phyloP scores from a whole-genome alignment of 2,888 invertebrate species.

The Frankliniella fusca region DNA sequence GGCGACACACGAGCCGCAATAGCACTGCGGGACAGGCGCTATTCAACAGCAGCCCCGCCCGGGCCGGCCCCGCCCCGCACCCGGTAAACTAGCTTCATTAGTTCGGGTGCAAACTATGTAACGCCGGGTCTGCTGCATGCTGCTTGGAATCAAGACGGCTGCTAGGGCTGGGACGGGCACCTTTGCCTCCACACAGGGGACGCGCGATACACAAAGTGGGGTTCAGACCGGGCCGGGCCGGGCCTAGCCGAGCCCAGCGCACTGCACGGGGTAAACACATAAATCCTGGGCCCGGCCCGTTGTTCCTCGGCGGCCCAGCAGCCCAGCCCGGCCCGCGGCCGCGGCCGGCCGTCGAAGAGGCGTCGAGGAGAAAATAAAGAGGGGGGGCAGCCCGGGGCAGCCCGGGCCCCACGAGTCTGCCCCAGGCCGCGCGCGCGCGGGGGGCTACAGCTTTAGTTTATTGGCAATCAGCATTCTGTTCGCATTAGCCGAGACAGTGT shows the following conservation, averaged over 20 bases:
- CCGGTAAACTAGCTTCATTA: no score
- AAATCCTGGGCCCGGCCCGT: neutral
- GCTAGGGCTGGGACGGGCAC: no score
- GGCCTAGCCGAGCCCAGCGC: neutral
- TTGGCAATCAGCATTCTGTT: conserved; percentile 24
- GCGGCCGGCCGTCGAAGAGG: no score
- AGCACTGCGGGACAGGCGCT: no score
- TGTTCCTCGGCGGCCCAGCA: neutral
- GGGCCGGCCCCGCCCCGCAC: no score
- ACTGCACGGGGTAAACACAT: neutral
- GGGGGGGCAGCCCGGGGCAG: neutral
- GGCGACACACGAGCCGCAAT: no score
- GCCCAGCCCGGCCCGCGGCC: neutral
- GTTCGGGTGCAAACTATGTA: no score
- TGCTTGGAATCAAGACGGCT: no score
- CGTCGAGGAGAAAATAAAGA: neutral
- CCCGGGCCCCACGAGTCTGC: neutral
- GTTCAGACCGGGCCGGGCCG: no score
- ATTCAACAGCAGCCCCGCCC: no score
- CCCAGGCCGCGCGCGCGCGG: neutral
- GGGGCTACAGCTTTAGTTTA: conserved; percentile 10
- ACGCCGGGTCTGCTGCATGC: no score
- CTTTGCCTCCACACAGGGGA: neutral
- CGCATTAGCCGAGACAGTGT: conserved; percentile 12
- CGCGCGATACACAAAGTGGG: neutral